Conservation (phyloP, 2,888 invertebrate genomes). For the Diaphora mendica region DNA sequence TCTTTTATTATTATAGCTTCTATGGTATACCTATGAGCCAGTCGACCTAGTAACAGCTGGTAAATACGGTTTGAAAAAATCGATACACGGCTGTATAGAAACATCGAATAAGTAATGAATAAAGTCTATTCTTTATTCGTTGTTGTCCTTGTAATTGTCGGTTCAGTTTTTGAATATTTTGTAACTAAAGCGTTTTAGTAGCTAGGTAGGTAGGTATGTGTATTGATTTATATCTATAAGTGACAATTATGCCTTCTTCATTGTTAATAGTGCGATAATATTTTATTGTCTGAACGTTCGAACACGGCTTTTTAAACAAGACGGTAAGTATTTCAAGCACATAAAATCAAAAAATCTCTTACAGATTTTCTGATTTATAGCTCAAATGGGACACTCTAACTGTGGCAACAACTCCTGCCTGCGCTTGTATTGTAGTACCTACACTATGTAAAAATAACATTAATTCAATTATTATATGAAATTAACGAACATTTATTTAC, state of each 20-base stretch:
- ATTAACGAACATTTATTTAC: background rate
- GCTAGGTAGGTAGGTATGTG: background rate
- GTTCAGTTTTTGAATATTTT: slow-evolving; percentile 18
- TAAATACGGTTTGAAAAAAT: slow-evolving; percentile 16
- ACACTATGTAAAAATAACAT: no score
- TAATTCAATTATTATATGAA: no score
- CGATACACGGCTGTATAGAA: slow-evolving; percentile 14
- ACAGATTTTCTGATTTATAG: background rate
- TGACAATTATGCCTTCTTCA: background rate
- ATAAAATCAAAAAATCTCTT: no score
- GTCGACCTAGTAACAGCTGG: background rate
- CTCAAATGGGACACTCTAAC: no score
- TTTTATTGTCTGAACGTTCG: background rate
- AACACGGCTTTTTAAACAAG: background rate
- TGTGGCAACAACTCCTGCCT: background rate
- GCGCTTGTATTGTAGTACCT: background rate
- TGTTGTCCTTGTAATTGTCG: slow-evolving; percentile 17
- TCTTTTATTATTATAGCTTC: background rate
- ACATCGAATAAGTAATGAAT: slow-evolving; percentile 5
- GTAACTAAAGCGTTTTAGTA: background rate
- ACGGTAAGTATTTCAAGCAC: background rate
- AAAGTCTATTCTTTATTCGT: slow-evolving; percentile 8
- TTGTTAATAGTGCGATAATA: background rate
- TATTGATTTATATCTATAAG: background rate
- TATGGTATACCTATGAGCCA: background rate